phyloP scores from a whole-genome alignment of 2,113 vertebrate genomes.

The Xiphophorus hellerii region DNA sequence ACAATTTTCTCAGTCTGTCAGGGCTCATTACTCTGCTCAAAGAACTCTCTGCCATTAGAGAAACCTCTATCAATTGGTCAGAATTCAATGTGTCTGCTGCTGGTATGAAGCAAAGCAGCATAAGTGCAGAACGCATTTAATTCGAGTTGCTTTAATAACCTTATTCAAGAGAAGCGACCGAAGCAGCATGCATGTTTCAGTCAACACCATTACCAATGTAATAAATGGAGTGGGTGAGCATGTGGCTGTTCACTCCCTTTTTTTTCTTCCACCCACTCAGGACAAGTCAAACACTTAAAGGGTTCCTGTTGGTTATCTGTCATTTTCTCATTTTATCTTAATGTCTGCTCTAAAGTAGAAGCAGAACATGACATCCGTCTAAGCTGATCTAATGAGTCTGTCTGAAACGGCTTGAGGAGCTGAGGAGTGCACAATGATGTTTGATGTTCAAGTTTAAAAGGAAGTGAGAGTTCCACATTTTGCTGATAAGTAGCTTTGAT shows the following conservation, averaged over 20 bases:
- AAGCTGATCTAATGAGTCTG: not conserved
- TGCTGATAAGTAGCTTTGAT: not conserved
- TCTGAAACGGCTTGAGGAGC: not conserved
- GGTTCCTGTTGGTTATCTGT: not conserved
- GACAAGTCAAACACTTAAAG: constrained; percentile 2
- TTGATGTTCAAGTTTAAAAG: not conserved
- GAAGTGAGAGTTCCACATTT: not conserved
- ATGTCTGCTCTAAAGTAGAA: not conserved
- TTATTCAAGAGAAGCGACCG: not conserved
- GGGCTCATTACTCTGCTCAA: not conserved
- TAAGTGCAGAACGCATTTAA: not conserved
- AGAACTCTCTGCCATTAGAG: not conserved
- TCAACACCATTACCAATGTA: not conserved
- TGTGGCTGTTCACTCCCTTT: not conserved
- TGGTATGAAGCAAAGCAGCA: not conserved
- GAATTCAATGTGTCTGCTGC: not conserved
- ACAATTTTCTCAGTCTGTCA: not conserved
- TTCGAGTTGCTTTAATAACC: not conserved
- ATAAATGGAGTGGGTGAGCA: not conserved
- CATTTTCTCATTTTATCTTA: constrained; percentile 23
- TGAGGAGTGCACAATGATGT: not conserved
- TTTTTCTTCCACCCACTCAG: constrained; percentile 6
- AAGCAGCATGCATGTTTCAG: not conserved
- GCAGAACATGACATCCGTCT: not conserved
- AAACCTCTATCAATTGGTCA: not conserved